Base-by-base conservation (phyloP, 1,140 invertebrate species). In the Marisa cornuarietis region DNA sequence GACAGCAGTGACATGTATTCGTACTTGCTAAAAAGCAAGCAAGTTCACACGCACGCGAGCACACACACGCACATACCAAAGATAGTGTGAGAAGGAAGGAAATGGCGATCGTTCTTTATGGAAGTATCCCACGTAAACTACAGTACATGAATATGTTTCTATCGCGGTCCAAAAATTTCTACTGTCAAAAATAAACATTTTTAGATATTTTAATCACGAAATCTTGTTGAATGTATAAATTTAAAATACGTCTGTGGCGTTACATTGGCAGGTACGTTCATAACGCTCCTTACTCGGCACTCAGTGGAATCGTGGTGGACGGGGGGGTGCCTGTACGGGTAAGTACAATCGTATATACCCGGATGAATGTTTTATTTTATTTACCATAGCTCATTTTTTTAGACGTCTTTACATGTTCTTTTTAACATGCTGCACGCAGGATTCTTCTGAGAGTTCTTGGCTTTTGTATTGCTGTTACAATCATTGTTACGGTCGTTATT, bases 271-370 rank as follows among this genome's bases (percentile, higher is more conserved):
- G 87, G 69, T 82, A 81, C 66, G 82, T 86, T 14, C 74, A 84
- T 16, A 82, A 83, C 20, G 87, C 88, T 13, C 88, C 88, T 6
- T 85, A 86, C 66, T 81, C 84, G 42, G 88, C 88, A 18, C 80
- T 89, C 31, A 82, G 84, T 83, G 88, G 88, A 61, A 87, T 89
- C 42, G 82, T 88, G 11, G 81, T 86, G 52, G 87, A 88, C 86
- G 87, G 81, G n/a, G 84, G 83, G 80, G 74, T 83, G 42, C 85
- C 85, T 71, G 83, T 84, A 6, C 82, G 82, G 79, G 88, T 89
- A 82, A 81, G 86, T 79, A 16, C 31, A 42, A 6, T 42, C 1
- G 31, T 42, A 42, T 42, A 42, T 0, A 42, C 31, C 31, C 31
- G 31, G 31, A 42, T 42, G 31, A 42, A 42, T 42, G 31, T 42